Conservation (phyloP, 2,797 vertebrate genomes). For the Amblyopsis hoosieri region DNA sequence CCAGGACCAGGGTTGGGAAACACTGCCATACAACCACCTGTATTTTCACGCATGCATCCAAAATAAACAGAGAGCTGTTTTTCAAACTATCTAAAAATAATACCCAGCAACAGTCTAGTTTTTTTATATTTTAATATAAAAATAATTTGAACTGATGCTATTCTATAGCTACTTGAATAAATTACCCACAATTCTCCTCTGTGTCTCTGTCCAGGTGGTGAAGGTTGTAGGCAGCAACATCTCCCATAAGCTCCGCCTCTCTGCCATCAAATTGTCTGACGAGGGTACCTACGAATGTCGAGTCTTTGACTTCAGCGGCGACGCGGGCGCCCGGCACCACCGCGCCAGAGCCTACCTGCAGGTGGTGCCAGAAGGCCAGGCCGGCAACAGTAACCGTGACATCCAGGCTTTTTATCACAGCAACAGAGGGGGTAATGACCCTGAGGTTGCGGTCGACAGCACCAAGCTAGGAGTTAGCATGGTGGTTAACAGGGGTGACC, state of each 20-base stretch:
- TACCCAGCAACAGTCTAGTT: too few relatives aligned
- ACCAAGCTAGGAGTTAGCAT: constrained; percentile 19
- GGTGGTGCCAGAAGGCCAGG: constrained; percentile 60
- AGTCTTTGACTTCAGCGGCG: constrained; percentile 88
- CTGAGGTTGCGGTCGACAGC: constrained; percentile 64
- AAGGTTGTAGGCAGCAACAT: constrained; percentile 95
- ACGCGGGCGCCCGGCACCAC: constrained; percentile 85
- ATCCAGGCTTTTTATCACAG: constrained; percentile 36
- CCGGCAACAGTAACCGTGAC: constrained; percentile 34
- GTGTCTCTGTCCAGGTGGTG: constrained; percentile 80
- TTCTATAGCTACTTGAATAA: too few relatives aligned
- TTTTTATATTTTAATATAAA: too few relatives aligned
- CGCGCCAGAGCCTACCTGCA: constrained; percentile 79
- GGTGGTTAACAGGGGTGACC: too few relatives aligned
- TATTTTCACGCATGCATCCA: too few relatives aligned
- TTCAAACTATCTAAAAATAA: too few relatives aligned
- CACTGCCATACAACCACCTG: too few relatives aligned
- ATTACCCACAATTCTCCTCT: neutral
- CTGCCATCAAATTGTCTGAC: constrained; percentile 85
- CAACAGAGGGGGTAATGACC: constrained; percentile 45
- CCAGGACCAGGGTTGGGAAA: too few relatives aligned
- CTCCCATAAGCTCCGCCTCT: constrained; percentile 92
- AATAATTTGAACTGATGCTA: too few relatives aligned
- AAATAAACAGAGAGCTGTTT: too few relatives aligned
- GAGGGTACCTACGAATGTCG: constrained; percentile 91